Evolutionary conservation across 2,113 vertebrate genomes (phyloP), one percentile per base, ranked within the genome.

Genomic region (Cercopithecus mona): DNA sequence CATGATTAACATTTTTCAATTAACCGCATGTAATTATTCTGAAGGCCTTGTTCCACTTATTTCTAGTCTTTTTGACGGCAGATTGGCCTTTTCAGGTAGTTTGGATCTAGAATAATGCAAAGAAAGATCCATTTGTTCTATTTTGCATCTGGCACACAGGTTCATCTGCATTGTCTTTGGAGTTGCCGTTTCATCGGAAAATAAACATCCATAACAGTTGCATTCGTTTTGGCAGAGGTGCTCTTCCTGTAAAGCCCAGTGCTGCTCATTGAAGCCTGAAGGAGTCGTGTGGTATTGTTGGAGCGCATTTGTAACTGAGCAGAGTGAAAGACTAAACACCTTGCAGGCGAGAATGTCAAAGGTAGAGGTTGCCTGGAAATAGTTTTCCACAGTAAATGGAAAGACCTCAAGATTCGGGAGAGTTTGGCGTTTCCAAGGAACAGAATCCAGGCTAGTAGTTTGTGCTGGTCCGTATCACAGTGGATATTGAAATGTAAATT

Each of bases 1-100:
- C 98, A 98, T 99, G 99, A 99, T 99, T 99, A 99, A 99, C 99
- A 99, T 99, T 99, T 99, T 99, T 99, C 99, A 99, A 99, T 99
- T 99, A 99, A 98, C 98, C 98, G 97, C 98, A 97, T 98, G 98
- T 99, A 99, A 99, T 99, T 98, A 99, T 98, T 98, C 98, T 75
- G 92, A 97, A 98, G 97, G 96, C 98, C 98, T 98, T 83, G 40
- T 98, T 98, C 98, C 92, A 96, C 96, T 95, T 90, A 73, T 50
- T 97, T 86, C 50, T 64, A 61, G 85, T 98, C 97, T 97, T 97
- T 98, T 97, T 92, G 95, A 96, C 94, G 79, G 91, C 88, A 92
- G 93, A 80, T 97, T 96, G 83, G 76, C 97, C 95, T 98, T 98
- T 98, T 93, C 95, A 98, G 98, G 98, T 98, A 94, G 96, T 94